Evolutionary conservation across 1,140 invertebrate species (phyloP).

Genomic region (Cephus cinctus): DNA sequence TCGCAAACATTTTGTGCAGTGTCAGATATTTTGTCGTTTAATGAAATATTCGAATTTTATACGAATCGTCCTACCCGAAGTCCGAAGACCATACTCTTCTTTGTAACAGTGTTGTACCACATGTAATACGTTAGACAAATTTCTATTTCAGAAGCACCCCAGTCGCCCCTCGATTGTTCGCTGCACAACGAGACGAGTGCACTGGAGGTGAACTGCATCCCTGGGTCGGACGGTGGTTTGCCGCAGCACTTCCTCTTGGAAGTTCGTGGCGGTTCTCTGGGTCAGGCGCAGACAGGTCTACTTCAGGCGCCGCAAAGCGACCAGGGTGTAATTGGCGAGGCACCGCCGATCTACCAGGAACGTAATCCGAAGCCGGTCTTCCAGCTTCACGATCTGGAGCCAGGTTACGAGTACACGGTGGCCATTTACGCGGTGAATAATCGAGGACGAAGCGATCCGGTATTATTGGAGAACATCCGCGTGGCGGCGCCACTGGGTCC

Average conservation of each 20-base stretch:
- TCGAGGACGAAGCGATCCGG: slow-evolving; percentile 67
- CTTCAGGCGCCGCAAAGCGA: slow-evolving; percentile 62
- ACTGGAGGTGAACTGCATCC: slow-evolving; percentile 72
- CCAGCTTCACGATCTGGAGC: slow-evolving; percentile 64
- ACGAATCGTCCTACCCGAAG: too few species aligned
- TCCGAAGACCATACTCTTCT: too few species aligned
- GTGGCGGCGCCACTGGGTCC: slow-evolving; percentile 51
- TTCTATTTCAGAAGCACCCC: slow-evolving; percentile 65
- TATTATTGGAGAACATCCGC: slow-evolving; percentile 60
- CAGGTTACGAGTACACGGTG: slow-evolving; percentile 66
- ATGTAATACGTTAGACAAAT: too few species aligned
- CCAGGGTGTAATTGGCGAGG: slow-evolving; percentile 53
- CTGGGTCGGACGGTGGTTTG: slow-evolving; percentile 79
- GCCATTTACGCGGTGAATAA: slow-evolving; percentile 70
- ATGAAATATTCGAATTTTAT: too few species aligned
- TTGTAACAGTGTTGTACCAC: too few species aligned
- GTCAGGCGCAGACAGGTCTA: slow-evolving; percentile 40
- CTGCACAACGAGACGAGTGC: slow-evolving; percentile 64
- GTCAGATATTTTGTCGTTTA: too few species aligned
- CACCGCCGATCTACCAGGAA: slow-evolving; percentile 60
- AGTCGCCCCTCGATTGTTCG: slow-evolving; percentile 68
- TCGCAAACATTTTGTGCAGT: too few species aligned
- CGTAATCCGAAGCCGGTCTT: slow-evolving; percentile 64
- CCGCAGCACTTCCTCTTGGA: slow-evolving; percentile 81
- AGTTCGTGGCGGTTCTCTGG: slow-evolving; percentile 67